Conservation (phyloP, 2,888 invertebrate genomes). For the Mantis religiosa region DNA sequence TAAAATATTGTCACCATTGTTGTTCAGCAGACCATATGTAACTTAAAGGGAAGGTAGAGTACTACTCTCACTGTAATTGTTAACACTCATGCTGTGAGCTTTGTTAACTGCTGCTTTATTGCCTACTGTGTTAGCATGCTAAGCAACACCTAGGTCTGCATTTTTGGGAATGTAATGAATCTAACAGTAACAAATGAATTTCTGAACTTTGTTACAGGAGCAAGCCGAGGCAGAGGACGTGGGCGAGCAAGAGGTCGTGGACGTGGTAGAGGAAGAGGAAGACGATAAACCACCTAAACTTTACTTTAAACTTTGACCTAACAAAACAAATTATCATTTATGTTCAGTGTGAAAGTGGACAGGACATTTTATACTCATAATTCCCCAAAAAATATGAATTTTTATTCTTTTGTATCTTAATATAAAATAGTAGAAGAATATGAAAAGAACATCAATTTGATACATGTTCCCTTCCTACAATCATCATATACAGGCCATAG, state of each 20-base stretch:
- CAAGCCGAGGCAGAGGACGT: conserved; percentile 50
- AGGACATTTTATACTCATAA: background rate
- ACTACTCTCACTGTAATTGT: too few species aligned
- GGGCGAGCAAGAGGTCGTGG: conserved; percentile 68
- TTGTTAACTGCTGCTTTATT: too few species aligned
- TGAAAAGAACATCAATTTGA: background rate
- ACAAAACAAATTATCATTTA: too few species aligned
- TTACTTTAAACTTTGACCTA: background rate
- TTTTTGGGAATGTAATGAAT: too few species aligned
- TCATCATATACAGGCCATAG: conserved; percentile 26
- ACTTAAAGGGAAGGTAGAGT: too few species aligned
- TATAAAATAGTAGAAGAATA: background rate
- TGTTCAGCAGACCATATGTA: too few species aligned
- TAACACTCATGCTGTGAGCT: too few species aligned
- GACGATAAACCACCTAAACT: conserved; percentile 41
- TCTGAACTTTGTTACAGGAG: conserved; percentile 28
- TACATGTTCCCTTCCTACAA: background rate
- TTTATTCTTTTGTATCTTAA: background rate
- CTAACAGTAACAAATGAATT: too few species aligned
- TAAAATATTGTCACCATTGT: too few species aligned
- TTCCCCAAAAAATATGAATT: background rate
- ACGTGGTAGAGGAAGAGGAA: conserved; percentile 64
- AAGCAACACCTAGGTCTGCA: too few species aligned
- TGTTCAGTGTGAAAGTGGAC: too few species aligned
- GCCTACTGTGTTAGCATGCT: too few species aligned